Evolutionary conservation across 1,140 invertebrate genomes (phyloP).

Genomic region (Drosophila kikkawai): DNA sequence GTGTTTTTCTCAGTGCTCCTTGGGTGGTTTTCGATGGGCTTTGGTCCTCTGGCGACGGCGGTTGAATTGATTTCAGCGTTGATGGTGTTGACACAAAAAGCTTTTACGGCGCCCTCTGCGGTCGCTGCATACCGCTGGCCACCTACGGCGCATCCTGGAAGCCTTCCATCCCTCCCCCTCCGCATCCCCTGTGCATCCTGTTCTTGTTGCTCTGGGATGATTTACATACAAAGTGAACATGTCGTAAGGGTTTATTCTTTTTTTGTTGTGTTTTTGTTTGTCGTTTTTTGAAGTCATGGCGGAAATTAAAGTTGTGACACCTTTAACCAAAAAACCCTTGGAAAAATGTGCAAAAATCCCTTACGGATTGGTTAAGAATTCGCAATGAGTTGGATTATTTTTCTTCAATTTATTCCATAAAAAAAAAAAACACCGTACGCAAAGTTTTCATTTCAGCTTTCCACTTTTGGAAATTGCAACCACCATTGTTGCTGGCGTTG

Average conservation of each 20-base stretch:
- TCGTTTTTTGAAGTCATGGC: constrained; percentile 56
- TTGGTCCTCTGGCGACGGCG: constrained; percentile 54
- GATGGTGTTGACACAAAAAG: constrained; percentile 84
- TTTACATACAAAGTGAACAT: constrained; percentile 84
- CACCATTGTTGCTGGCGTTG: constrained; percentile 57
- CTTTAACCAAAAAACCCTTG: constrained; percentile 61
- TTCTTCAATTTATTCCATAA: constrained; percentile 65
- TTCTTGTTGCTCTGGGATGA: constrained; percentile 66
- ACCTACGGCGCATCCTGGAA: constrained; percentile 77
- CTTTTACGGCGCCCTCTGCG: constrained; percentile 82
- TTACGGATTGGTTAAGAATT: constrained; percentile 37
- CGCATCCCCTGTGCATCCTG: constrained; percentile 45
- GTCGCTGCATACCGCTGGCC: constrained; percentile 76
- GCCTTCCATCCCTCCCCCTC: neutral
- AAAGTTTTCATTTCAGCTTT: constrained; percentile 52
- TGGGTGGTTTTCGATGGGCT: constrained; percentile 14
- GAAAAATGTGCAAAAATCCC: constrained; percentile 35
- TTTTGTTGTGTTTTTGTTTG: constrained; percentile 16
- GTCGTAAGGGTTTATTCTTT: constrained; percentile 49
- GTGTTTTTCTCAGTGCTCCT: neutral
- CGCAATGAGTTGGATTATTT: constrained; percentile 48
- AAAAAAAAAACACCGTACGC: constrained; percentile 4
- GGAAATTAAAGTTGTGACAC: constrained; percentile 83
- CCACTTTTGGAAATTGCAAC: constrained; percentile 75
- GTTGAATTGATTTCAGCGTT: constrained; percentile 84